Evolutionary conservation across 2,113 vertebrate species (phyloP), one percentile per base, ranked within the genome.

Genomic region (Falco punctatus): DNA sequence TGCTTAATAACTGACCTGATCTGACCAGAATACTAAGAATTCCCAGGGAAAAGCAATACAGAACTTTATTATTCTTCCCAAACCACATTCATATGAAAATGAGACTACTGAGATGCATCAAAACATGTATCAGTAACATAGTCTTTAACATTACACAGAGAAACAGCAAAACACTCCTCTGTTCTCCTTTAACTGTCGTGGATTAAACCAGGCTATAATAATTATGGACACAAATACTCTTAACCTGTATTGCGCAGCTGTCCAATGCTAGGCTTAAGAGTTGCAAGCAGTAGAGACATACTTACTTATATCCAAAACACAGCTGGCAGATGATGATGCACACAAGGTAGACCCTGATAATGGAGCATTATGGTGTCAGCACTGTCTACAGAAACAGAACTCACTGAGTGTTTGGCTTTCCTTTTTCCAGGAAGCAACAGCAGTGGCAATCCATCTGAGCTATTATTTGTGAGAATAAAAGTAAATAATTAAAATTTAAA

Each of bases 101-200:
- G 10, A 88, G 61, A 72, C 30, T 66, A 62, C 8, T 3, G 24
- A 46, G 61, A 48, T 27, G 32, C 57, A 87, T n/a, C 22, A 40
- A 58, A 26, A 66, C 35, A 66, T 8, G 6, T 7, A n/a, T 3
- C 21, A 40, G 54, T 32, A 72, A 33, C 24, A 26, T 2, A 21
- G 35, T 55, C 82, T 69, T 79, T 44, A 72, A 16, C 14, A 18
- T 9, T 18, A 54, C 11, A 40, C 23, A 51, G 21, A 52, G 23
- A 49, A 88, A 61, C 7, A 21, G 27, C 42, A 78, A 67, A 84
- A 19, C 1, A 0, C 23, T 58, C 18, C 62, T 75, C 40, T 23
- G 4, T 38, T 71, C 24, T 10, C 54, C 48, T 87, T 40, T 17
- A 58, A 58, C 24, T 23, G n/a, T 1, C 1, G 1, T 0, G 13